These are phyloP conservation scores for Eristalinus sepulchralis DNA, from an alignment of 2,888 invertebrate species.

Conservation along the genomic window DNA sequence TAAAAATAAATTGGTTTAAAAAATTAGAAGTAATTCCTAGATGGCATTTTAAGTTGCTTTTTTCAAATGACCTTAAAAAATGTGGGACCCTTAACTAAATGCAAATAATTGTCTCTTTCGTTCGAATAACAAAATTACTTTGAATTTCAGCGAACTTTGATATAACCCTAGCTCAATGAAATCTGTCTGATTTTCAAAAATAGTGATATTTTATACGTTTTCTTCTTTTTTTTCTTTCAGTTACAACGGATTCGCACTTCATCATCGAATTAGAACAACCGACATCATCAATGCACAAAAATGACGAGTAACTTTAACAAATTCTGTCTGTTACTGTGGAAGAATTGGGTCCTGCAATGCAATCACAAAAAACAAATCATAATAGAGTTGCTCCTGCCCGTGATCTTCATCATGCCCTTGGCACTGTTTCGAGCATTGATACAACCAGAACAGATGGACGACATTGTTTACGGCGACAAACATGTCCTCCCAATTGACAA, in stretches of 20 bases:
- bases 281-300: constrained; percentile 3
- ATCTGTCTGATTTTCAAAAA: too few species aligned
- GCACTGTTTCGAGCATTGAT: constrained; percentile 87
- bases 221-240: constrained; percentile 20
- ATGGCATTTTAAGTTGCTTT: too few species aligned
- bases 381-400: constrained; percentile 86
- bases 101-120: too few species aligned
- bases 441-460: constrained; percentile 81
- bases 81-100: too few species aligned
- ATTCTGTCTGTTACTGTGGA: constrained; percentile 90
- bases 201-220: too few species aligned
- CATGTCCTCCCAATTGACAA: constrained; percentile 78
- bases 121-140: too few species aligned
- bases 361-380: constrained; percentile 86
- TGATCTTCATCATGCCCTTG: constrained; percentile 85
- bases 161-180: too few species aligned
- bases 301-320: constrained; percentile 81
- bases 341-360: constrained; percentile 90
- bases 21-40: too few species aligned
- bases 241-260: not conserved
- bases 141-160: too few species aligned
- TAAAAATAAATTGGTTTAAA: too few species aligned
- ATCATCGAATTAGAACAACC: not conserved
- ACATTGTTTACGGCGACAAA: constrained; percentile 74
- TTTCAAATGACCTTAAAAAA: too few species aligned